phyloP scores from a whole-genome alignment of 2,888 invertebrate species.

The Pandemis corylana region DNA sequence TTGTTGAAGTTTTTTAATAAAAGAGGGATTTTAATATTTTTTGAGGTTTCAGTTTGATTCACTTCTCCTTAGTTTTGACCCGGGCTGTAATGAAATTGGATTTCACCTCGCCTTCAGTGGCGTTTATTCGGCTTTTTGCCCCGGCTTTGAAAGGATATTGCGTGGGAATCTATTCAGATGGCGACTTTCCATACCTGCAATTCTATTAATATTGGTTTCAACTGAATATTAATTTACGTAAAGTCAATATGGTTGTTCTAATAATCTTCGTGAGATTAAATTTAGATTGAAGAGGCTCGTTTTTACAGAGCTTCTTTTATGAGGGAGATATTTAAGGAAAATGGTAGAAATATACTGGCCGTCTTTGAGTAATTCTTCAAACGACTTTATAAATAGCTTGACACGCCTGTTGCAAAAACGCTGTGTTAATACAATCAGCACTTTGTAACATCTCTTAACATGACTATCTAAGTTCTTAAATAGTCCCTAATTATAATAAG shows the following conservation, averaged over 20 bases:
- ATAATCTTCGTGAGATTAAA: background rate
- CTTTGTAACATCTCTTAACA: too few species aligned
- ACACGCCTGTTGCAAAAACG: background rate
- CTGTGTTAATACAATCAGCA: too few species aligned
- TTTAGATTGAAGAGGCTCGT: background rate
- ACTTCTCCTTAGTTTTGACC: conserved; percentile 48
- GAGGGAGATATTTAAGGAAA: background rate
- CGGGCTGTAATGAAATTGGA: conserved; percentile 75
- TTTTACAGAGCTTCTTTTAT: background rate
- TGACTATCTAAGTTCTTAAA: too few species aligned
- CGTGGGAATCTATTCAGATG: conserved; percentile 81
- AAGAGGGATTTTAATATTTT: conserved; percentile 32
- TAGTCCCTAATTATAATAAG: too few species aligned
- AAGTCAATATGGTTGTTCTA: conserved; percentile 1
- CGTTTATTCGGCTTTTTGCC: conserved; percentile 79
- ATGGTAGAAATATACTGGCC: background rate
- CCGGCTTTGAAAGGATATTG: conserved; percentile 77
- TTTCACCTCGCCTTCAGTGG: conserved; percentile 66
- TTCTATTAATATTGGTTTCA: conserved; percentile 51
- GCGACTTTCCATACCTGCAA: conserved; percentile 49
- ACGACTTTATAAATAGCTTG: background rate
- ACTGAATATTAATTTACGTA: conserved; percentile 68
- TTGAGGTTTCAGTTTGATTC: conserved; percentile 42
- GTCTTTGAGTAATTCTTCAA: background rate
- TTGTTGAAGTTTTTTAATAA: conserved; percentile 39